These are phyloP conservation scores for Neolamprologus cancellatus DNA, from an alignment of 2,113 vertebrate genomes.

Conservation along the genomic window DNA sequence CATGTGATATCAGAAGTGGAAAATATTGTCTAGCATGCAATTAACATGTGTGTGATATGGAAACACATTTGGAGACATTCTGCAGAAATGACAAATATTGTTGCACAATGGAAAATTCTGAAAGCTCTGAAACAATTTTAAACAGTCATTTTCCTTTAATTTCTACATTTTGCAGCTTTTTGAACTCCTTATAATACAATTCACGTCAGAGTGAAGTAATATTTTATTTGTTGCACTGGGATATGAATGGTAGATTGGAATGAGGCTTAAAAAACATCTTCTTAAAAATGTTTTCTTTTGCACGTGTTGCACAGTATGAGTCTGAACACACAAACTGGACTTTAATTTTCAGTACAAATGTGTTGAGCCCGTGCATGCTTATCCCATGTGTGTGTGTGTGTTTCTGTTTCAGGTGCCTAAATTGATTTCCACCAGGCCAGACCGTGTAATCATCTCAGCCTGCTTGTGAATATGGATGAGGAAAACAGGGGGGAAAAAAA, in stretches of 20 bases:
- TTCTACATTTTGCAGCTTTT: background rate
- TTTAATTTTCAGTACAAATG: background rate
- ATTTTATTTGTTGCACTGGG: background rate
- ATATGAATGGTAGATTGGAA: background rate
- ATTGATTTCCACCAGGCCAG: constrained; percentile 56
- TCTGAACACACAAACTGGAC: background rate
- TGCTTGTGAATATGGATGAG: constrained; percentile 64
- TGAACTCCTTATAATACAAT: background rate
- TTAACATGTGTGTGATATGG: background rate
- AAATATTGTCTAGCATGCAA: background rate
- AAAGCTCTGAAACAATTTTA: background rate
- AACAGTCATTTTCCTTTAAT: background rate
- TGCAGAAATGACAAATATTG: background rate
- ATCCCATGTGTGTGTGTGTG: background rate
- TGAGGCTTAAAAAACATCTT: background rate
- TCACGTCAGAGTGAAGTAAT: background rate
- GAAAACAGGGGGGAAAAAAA: constrained; percentile 6
- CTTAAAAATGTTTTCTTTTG: background rate
- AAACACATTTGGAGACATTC: background rate
- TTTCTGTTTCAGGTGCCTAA: constrained; percentile 26
- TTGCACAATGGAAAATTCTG: background rate
- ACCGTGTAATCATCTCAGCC: constrained; percentile 30
- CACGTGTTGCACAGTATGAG: background rate
- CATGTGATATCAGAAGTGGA: background rate
- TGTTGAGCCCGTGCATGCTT: background rate